phyloP scores from a whole-genome alignment of 2,113 vertebrate genomes.

The Xenopus laevis region DNA sequence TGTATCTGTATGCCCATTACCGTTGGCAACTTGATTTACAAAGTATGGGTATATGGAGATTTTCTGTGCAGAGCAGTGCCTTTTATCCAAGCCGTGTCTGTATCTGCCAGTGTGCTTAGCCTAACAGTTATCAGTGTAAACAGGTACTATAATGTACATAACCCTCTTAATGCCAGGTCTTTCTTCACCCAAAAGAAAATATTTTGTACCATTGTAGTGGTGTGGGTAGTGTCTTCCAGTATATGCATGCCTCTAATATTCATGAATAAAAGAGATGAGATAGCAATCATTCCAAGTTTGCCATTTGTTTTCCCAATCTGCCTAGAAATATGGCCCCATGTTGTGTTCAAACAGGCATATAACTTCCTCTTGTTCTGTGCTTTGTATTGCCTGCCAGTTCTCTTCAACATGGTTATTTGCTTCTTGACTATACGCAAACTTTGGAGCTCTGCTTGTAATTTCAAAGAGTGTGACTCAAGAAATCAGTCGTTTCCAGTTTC shows the following conservation, averaged over 20 bases:
- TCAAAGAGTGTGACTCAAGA: slow-evolving; percentile 68
- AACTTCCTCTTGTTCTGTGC: slow-evolving; percentile 84
- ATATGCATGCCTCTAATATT: slow-evolving; percentile 84
- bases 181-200: slow-evolving; percentile 82
- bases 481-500: slow-evolving; percentile 71
- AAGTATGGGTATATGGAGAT: slow-evolving; percentile 85
- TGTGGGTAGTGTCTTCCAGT: slow-evolving; percentile 78
- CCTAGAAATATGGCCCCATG: slow-evolving; percentile 83
- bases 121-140: slow-evolving; percentile 86
- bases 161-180: slow-evolving; percentile 76
- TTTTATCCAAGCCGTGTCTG: slow-evolving; percentile 83
- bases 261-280: slow-evolving; percentile 77
- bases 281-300: slow-evolving; percentile 68
- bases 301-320: slow-evolving; percentile 75
- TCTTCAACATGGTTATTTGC: slow-evolving; percentile 85
- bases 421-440: slow-evolving; percentile 78
- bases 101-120: slow-evolving; percentile 83
- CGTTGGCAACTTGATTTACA: slow-evolving; percentile 81
- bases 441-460: slow-evolving; percentile 68
- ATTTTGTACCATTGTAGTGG: slow-evolving; percentile 71
- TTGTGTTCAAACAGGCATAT: slow-evolving; percentile 83
- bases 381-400: slow-evolving; percentile 85
- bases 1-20: slow-evolving; percentile 90
- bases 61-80: slow-evolving; percentile 82
- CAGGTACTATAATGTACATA: slow-evolving; percentile 83